Evolutionary conservation across 92 coral and sea anemone species (phyloP), one percentile per base, ranked within the genome.

Genomic region (Umimayanthus chanpuru): DNA sequence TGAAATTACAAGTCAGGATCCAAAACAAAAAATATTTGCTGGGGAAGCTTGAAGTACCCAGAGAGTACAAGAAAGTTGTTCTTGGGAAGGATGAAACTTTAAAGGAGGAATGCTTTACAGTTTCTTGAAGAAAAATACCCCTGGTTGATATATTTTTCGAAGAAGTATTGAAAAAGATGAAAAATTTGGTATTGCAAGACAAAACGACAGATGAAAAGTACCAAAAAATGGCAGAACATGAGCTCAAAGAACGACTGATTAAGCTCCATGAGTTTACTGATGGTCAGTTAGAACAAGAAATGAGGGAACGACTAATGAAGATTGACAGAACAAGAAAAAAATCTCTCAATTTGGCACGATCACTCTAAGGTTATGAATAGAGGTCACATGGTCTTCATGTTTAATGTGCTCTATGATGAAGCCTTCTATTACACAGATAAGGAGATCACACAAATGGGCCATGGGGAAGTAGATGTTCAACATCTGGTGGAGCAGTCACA

Each of bases 401-500:
- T 78, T 20, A 67, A 66, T 49, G 73, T 68, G 0, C 67, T 75
- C 18, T 84, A 76, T 84, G 91, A 83, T 36, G 82, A 73, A 9
- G 92, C 92, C 76, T 66, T 75, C 10, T 89, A 76, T 44, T 67
- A 14, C 21, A 89, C 89, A 6, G 30, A 81, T 25, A 41, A 9
- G 23, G 89, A 89, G 65, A 40, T 65, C 29, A 4, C 55, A 28
- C 74, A 38, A 1, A 32, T 9, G 28, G 74, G 78, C 30, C 39
- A 64, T 0, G 61, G 79, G 10, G 78, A 85, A 26, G 44, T 76
- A 9, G 91, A 93, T 73, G 90, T 93, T 21, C 90, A 93, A 30
- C 88, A 84, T 9, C 77, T 89, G 39, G 76, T 90, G 15, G 90
- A 93, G 65, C 71, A 68, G 66, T 92, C 95, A 20, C 90, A 90